phyloP scores from a whole-genome alignment of 2,113 vertebrate species.

The Rhinolophus sinicus region DNA sequence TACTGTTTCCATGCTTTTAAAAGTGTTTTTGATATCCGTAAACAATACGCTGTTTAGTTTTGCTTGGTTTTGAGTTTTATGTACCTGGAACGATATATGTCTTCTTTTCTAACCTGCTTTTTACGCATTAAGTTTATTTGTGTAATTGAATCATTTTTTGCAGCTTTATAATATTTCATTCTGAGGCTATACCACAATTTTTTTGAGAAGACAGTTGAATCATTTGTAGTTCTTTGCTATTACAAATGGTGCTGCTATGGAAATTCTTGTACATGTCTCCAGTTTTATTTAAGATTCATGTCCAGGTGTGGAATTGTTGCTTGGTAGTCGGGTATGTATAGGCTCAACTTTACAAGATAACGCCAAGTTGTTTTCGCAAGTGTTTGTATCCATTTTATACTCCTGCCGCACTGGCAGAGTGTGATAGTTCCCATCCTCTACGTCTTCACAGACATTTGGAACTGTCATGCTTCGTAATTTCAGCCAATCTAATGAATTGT shows the following conservation, averaged over 20 bases:
- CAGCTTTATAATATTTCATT: not conserved
- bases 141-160: not conserved
- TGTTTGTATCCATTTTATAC: not conserved
- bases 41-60: not conserved
- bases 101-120: not conserved
- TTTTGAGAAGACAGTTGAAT: not conserved
- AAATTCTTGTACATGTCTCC: not conserved
- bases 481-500: not conserved
- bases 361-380: not conserved
- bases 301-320: not conserved
- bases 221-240: not conserved
- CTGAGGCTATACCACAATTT: not conserved
- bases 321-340: not conserved
- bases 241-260: not conserved
- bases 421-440: fast-evolving
- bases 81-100: not conserved
- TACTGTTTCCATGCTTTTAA: not conserved
- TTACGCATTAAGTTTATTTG: not conserved
- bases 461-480: not conserved
- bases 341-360: not conserved
- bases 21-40: not conserved
- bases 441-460: not conserved
- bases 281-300: not conserved
- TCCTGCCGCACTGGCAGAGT: not conserved
- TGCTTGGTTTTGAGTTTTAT: not conserved